phyloP scores from a whole-genome alignment of 2,113 vertebrate species.

The Etheostoma cragini region DNA sequence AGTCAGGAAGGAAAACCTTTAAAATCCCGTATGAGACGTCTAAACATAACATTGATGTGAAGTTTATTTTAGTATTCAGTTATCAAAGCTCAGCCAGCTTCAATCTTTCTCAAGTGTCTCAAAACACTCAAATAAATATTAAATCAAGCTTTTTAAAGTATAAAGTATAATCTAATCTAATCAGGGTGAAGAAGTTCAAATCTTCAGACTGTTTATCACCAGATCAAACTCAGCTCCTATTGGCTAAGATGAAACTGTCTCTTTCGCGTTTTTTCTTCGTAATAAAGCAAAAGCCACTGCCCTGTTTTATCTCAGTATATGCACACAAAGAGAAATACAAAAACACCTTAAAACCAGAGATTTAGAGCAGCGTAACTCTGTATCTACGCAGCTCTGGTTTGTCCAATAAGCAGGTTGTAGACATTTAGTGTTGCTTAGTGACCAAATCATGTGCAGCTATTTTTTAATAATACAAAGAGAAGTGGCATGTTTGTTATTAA shows the following conservation, averaged over 20 bases:
- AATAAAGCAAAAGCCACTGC: slow-evolving; percentile 60
- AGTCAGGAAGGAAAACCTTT: too few relatives aligned
- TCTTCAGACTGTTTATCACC: too few relatives aligned
- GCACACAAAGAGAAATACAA: neutral
- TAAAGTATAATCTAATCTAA: too few relatives aligned
- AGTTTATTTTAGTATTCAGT: too few relatives aligned
- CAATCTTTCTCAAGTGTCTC: too few relatives aligned
- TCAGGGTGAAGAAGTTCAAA: neutral
- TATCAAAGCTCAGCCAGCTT: too few relatives aligned
- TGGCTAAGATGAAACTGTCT: slow-evolving; percentile 23
- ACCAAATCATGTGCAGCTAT: slow-evolving; percentile 73
- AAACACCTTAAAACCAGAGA: neutral
- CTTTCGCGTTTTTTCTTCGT: slow-evolving; percentile 9
- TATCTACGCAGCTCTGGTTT: neutral
- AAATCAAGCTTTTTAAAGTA: neutral
- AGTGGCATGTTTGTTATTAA: slow-evolving; percentile 60
- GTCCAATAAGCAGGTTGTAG: slow-evolving; percentile 11
- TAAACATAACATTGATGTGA: too few relatives aligned
- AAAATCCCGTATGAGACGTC: too few relatives aligned
- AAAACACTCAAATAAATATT: neutral
- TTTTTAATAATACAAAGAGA: slow-evolving; percentile 46
- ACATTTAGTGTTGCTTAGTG: slow-evolving; percentile 54
- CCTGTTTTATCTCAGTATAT: slow-evolving; percentile 17
- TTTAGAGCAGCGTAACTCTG: neutral
- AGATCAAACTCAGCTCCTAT: neutral